Evolutionary conservation across 2,797 vertebrate species (phyloP).

Genomic region (Galagoides demidoff): DNA sequence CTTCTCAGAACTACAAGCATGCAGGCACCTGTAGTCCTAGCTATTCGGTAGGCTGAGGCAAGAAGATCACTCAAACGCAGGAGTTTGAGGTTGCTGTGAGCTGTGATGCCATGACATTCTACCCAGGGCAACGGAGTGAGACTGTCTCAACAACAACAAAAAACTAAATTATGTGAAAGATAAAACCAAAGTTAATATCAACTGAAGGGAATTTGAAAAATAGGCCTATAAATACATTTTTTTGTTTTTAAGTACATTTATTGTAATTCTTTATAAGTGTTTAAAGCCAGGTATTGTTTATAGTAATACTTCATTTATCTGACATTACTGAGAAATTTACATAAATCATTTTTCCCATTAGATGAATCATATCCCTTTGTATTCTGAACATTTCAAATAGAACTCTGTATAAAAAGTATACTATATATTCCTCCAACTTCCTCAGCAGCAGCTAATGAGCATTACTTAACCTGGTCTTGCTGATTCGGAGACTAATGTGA

Average conservation of each 20-base stretch:
- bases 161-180: background rate
- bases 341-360: slow-evolving; percentile 12
- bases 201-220: background rate
- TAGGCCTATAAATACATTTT: background rate
- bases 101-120: background rate
- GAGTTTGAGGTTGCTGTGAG: background rate
- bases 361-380: slow-evolving; percentile 20
- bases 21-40: background rate
- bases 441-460: background rate
- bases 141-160: background rate
- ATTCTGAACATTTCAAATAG: background rate
- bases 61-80: background rate
- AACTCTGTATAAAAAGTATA: background rate
- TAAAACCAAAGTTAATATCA: background rate
- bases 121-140: background rate
- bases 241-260: background rate
- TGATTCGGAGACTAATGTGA: background rate
- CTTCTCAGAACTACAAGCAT: background rate
- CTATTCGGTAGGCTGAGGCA: background rate
- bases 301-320: background rate
- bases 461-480: background rate
- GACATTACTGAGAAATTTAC: slow-evolving; percentile 17
- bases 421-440: background rate
- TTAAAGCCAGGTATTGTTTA: background rate
- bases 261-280: background rate